phyloP scores from a whole-genome alignment of 1,140 invertebrate species.

The Paracyclopina nana region DNA sequence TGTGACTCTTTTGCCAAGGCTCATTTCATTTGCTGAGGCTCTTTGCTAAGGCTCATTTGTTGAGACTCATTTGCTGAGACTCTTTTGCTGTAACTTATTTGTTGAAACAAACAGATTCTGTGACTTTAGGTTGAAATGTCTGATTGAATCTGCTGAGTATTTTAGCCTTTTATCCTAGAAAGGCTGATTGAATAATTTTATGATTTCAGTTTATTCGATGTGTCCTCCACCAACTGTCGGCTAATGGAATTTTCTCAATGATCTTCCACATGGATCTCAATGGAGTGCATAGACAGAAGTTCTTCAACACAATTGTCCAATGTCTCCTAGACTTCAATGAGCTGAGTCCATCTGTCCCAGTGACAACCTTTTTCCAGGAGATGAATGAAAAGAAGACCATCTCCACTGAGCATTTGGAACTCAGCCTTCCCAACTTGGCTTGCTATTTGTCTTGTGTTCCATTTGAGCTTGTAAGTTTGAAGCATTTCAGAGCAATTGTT shows the following conservation, averaged over 20 bases:
- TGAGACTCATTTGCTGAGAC: too few relatives aligned
- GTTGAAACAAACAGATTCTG: too few relatives aligned
- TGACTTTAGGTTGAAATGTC: too few relatives aligned
- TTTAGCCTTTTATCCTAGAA: constrained; percentile 68
- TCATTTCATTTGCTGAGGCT: too few relatives aligned
- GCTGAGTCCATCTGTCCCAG: constrained; percentile 74
- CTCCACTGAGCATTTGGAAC: background rate
- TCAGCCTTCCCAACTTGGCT: background rate
- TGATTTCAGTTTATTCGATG: constrained; percentile 91
- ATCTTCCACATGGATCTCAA: constrained; percentile 75
- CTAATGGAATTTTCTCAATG: constrained; percentile 87
- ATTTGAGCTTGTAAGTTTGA: too few relatives aligned
- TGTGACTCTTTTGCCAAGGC: too few relatives aligned
- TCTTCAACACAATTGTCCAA: constrained; percentile 80
- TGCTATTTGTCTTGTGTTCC: background rate
- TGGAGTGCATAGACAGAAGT: constrained; percentile 47
- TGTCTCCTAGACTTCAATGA: constrained; percentile 92
- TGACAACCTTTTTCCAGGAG: constrained; percentile 75
- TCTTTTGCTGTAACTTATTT: too few relatives aligned
- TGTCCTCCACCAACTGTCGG: constrained; percentile 81
- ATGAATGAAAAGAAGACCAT: constrained; percentile 11
- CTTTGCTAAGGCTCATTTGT: too few relatives aligned
- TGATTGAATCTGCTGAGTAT: too few relatives aligned
- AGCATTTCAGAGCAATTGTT: too few relatives aligned
- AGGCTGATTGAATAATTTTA: constrained; percentile 71